Evolutionary conservation across 2,113 vertebrate species (phyloP).

Genomic region (Mormyrus iriodes): DNA sequence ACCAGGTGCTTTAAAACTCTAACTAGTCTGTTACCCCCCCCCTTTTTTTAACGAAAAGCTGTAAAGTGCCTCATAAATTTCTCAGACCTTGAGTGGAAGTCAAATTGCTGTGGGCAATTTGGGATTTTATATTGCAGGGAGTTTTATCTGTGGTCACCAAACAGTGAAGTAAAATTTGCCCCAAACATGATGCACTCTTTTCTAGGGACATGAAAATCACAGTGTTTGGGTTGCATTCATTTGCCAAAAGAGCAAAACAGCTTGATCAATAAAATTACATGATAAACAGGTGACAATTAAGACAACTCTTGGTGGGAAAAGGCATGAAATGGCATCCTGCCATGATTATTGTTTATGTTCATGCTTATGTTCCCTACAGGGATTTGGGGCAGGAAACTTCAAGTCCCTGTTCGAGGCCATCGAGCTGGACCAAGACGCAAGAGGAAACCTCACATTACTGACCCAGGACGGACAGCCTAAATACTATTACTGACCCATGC

Average conservation of each 20-base stretch:
- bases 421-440: constrained; percentile 69
- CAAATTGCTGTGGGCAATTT: constrained; percentile 39
- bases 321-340: neutral
- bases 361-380: constrained; percentile 52
- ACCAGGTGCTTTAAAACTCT: constrained; percentile 49
- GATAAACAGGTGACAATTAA: too few species aligned
- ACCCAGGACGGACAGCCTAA: constrained; percentile 47
- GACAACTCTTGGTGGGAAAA: neutral
- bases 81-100: constrained; percentile 50
- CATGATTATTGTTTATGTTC: constrained; percentile 36
- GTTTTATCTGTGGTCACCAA: neutral
- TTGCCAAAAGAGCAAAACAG: neutral
- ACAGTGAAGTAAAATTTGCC: neutral
- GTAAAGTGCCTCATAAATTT: constrained; percentile 56
- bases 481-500: constrained; percentile 51
- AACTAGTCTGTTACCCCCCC: neutral
- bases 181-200: neutral
- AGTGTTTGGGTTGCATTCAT: neutral
- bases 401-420: constrained; percentile 78
- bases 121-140: constrained; percentile 32
- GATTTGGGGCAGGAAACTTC: constrained; percentile 76
- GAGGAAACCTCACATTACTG: constrained; percentile 67
- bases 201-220: neutral
- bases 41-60: constrained; percentile 35
- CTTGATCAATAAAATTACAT: too few species aligned